A percentile compares a stretch with the other conserved stretches of the same genome.
Evolutionary conservation across 2,113 vertebrate species (phyloP).

Genomic region (Diphyllodes magnificus): DNA sequence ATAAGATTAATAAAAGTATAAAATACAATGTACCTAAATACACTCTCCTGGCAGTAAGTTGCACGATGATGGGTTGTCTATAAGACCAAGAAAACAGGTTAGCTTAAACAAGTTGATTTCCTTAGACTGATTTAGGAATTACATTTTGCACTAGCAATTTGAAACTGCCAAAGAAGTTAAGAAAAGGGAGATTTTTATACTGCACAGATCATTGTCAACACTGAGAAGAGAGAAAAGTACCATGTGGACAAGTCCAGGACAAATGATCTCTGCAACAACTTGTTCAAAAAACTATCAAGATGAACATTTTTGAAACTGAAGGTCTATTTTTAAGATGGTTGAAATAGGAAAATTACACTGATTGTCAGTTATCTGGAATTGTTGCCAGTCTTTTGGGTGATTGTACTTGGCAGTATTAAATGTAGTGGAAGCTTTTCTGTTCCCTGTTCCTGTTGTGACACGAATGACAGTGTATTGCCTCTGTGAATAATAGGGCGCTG

Average conservation of each 20-base stretch:
- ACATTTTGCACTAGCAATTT: not conserved
- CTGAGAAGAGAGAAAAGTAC: not conserved
- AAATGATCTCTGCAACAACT: not conserved
- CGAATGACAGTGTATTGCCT: conserved; percentile 1
- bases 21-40: not conserved
- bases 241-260: not conserved
- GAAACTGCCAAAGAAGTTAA: not conserved
- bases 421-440: not conserved
- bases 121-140: not conserved
- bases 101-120: not conserved
- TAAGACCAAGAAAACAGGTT: not conserved
- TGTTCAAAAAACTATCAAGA: not conserved
- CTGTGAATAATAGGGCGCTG: not conserved
- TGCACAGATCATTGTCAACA: not conserved
- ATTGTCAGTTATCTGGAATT: not conserved
- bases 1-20: not conserved
- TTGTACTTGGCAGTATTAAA: conserved; percentile 17
- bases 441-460: conserved; percentile 19
- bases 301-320: not conserved
- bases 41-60: not conserved
- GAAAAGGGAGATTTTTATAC: not conserved
- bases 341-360: conserved; percentile 34
- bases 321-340: not conserved
- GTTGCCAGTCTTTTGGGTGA: conserved; percentile 22
- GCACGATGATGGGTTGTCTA: not conserved